Evolutionary conservation across 2,113 vertebrate species (phyloP), one percentile per base, ranked within the genome.

Genomic region (Colinus virginianus): DNA sequence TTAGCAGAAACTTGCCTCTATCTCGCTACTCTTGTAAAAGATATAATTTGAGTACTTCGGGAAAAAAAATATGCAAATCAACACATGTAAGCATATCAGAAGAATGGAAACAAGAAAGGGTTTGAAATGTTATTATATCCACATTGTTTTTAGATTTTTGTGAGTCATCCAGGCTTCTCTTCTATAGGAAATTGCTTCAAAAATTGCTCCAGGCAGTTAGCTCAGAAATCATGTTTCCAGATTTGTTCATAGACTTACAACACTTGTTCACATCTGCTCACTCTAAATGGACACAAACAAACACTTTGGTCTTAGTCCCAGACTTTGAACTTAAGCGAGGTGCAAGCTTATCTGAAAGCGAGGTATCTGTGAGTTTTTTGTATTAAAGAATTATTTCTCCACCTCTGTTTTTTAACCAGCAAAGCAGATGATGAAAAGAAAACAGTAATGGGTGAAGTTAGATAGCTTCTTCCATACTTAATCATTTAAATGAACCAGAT

Each of bases 181-280:
- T 5, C 59, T 90, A 84, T 46, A 84, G 94, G 94, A 96, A 97
- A 96, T 96, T 96, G 95, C 93, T 93, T 94, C 91, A 91, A 90
- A 97, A 93, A 96, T 95, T 89, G 69, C 69, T 95, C 22, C 66
- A 92, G 62, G 79, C 93, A 5, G 25, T 94, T 95, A 95, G 78
- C 91, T 95, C 74, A 77, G 70, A 96, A 95, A 74, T 80, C 17
- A 2, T 64, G 67, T 94, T 95, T 93, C 68, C 77, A 87, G 23
- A 93, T 87, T 84, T 93, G 80, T 45, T 88, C 84, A 4, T 32
- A 70, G 48, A 34, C 51, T 88, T 64, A 17, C 38, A 76, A 59
- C 34, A 4, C 22, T 48, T 48, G 38, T 78, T 95, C 82, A 78
- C 90, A 81, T 87, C 76, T 79, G 64, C 51, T 79, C 6, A 21